Evolutionary conservation across 1,140 invertebrate genomes (phyloP).

Genomic region (Drosophila pectinifera): DNA sequence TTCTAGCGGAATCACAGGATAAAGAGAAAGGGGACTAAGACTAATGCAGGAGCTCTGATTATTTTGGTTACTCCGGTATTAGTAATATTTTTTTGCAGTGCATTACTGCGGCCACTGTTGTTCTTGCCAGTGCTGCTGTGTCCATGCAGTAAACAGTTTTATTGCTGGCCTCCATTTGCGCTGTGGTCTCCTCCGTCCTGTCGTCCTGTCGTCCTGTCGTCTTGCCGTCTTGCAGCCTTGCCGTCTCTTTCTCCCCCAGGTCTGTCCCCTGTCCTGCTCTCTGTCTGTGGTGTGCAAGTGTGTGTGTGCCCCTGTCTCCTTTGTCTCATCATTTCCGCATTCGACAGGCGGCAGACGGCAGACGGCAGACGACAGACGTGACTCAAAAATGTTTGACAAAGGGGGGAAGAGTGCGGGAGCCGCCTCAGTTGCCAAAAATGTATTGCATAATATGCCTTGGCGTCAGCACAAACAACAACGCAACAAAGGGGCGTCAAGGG

Average conservation of each 20-base stretch:
- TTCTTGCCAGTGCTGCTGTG: conserved; percentile 31
- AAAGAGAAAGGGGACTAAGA: too few species aligned
- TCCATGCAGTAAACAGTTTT: conserved; percentile 67
- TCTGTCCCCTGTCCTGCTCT: not conserved
- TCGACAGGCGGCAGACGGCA: conserved; percentile 61
- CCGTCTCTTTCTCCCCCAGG: not conserved
- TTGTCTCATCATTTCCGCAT: conserved; percentile 69
- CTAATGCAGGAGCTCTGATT: not conserved
- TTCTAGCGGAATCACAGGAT: too few species aligned
- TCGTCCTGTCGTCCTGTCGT: too few species aligned
- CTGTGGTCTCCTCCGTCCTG: conserved; percentile 44
- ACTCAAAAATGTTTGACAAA: conserved; percentile 57
- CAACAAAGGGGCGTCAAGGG: not conserved
- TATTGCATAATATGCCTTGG: conserved; percentile 75
- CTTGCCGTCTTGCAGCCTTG: not conserved
- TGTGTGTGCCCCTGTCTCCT: conserved; percentile 12
- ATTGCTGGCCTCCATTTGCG: conserved; percentile 59
- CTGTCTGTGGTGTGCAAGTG: conserved; percentile 3
- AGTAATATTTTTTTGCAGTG: not conserved
- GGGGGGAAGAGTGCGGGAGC: conserved; percentile 12
- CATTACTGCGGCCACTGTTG: conserved; percentile 2
- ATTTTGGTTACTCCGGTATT: not conserved
- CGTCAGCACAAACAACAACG: conserved; percentile 54
- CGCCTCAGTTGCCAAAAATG: conserved; percentile 58
- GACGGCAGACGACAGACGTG: conserved; percentile 68